Evolutionary conservation across 2,113 vertebrate genomes (phyloP), one percentile per base, ranked within the genome.

Genomic region (Ciconia stormi): DNA sequence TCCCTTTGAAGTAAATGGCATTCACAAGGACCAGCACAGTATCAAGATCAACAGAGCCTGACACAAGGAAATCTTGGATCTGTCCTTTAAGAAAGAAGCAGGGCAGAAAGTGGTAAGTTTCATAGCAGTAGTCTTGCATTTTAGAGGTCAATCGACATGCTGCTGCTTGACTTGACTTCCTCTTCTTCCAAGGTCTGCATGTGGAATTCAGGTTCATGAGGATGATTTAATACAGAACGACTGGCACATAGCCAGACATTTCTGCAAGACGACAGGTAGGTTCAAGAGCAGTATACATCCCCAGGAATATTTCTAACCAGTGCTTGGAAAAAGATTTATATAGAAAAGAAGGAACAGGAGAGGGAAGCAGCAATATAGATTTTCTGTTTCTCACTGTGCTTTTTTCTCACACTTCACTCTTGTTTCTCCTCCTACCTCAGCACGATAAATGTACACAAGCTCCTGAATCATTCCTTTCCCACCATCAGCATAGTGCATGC

Each of bases 51-150:
- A 99, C 89, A 25, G 97, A 96, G 46, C 97, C 98, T 38, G 95
- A 12, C 44, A 76, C 97, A 58, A 99, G 94, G 38, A 99, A 82
- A 26, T 99, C 98, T 95, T 98, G 98, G 58, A 99, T 99, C 90
- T 98, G 98, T 93, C 97, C 99, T 99, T 88, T 59, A 59, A 87
- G 94, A 90, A 25, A 89, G 13, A 91, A 72, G 25, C 19, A 93
- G n/a, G 6, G 36, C 11, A 90, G 29, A 89, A 25, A 93, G 7
- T 20, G 15, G 1, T 80, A 50, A 84, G 40, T 91, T 86, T 83
- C 29, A n/a, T 1, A 49, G 34, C 15, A 69, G 17, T 15, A 17
- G 3, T 44, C 29, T 56, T 47, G 15, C 25, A 11, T 87, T 80
- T 87, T 44, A 87, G 38, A 89, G 25, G 5, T 61, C 44, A 40